Base-by-base conservation (phyloP, 2,888 invertebrate genomes). In the Heliconius cydno region DNA sequence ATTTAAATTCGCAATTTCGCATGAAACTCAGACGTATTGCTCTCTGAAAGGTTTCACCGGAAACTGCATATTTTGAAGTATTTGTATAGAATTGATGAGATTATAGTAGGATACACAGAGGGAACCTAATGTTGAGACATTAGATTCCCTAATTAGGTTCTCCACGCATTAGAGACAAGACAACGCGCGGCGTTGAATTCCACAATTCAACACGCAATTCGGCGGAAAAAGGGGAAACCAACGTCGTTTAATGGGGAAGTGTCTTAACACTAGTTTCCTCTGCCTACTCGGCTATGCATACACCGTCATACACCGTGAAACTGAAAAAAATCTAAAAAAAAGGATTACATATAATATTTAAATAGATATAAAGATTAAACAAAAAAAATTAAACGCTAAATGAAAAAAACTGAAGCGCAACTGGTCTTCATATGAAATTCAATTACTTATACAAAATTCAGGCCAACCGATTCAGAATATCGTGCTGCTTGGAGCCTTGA, bases 351-450 rank as follows among this genome's bases (percentile, higher is more conserved):
- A 0, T 34, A 34, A 34, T 34, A 34, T 34, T 34, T 34, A 7
- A 34, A 34, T 57, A 57, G 22, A 13, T 6, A 65, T 2, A 65
- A 65, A 65, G 25, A 13, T 65, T 28, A 65, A 63, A 25, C 7
- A 4, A 28, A 25, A 63, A 22, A 38, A n/a, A 13, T 38, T 38
- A n/a, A 38, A 41, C 19, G 12, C 38, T 41, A 70, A 70, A 68
- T 67, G n/a, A 25, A 25, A 22, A 66, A 76, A 72, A 74, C 57
- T 57, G 30, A n/a, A 70, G 15, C 73, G 34, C 65, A 66, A 60
- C 57, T 65, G 60, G 15, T 63, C 52, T 68, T 70, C 30, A 76
- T 80, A 46, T 80, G 78, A 81, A 81, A 81, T 81, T 80, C 81
- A 81, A 80, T 76, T 73, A 79, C 60, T 70, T 70, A 73, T 76